Percentiles rank a stretch among this genome's conserved stretches.
Evolutionary conservation across 2,888 invertebrate genomes (phyloP).

Genomic region (Biston stratarius): DNA sequence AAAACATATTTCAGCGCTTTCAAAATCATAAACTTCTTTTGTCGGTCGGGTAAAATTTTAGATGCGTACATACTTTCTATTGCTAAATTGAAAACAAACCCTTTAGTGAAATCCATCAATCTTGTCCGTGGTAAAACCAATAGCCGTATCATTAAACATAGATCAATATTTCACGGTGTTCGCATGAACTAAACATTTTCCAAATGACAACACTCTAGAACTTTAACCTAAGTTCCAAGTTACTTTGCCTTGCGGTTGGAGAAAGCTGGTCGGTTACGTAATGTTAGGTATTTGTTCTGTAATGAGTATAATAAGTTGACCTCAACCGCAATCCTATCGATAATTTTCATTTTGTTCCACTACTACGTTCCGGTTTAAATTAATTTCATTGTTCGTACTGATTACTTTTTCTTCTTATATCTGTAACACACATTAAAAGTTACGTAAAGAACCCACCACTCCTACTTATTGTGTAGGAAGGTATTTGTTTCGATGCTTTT

Average conservation of each 20-base stretch:
- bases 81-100: background rate
- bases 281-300: slow-evolving; percentile 54
- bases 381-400: slow-evolving; percentile 17
- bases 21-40: too few relatives aligned
- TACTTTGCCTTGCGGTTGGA: slow-evolving; percentile 54
- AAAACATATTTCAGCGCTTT: too few relatives aligned
- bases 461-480: too few relatives aligned
- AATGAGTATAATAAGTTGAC: slow-evolving; percentile 47
- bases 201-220: slow-evolving; percentile 10
- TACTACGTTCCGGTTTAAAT: slow-evolving; percentile 36
- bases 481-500: too few relatives aligned
- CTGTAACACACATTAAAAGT: background rate
- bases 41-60: too few relatives aligned
- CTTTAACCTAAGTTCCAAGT: slow-evolving; percentile 18
- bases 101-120: background rate
- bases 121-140: slow-evolving; percentile 2
- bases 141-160: background rate
- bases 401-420: background rate
- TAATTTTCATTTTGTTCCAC: slow-evolving; percentile 48
- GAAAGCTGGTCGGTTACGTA: slow-evolving; percentile 68
- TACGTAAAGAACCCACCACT: background rate
- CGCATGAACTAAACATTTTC: slow-evolving; percentile 10
- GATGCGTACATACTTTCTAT: too few relatives aligned
- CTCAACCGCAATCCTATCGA: slow-evolving; percentile 52
- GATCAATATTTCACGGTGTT: slow-evolving; percentile 7